Percentiles rank a stretch among this genome's conserved stretches.
Conservation (phyloP, 2,113 vertebrate species). For the Pongo pygmaeus region DNA sequence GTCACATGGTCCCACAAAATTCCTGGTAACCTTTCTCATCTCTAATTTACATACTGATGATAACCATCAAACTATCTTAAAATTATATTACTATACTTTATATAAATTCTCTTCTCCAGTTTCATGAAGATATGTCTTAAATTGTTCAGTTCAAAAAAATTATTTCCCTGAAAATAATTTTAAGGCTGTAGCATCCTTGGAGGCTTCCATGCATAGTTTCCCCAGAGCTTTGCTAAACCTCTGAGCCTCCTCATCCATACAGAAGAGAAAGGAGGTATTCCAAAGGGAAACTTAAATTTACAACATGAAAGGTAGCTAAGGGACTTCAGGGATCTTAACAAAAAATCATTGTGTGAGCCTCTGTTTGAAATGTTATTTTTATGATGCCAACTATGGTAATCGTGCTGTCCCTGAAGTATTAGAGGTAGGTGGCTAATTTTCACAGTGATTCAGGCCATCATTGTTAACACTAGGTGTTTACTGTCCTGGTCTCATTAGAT, state of each 20-base stretch:
- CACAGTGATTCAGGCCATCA: conserved; percentile 57
- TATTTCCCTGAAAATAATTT: background rate
- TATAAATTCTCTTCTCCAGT: background rate
- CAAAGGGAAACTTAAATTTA: conserved; percentile 12
- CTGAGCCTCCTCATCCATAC: background rate
- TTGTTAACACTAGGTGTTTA: conserved; percentile 56
- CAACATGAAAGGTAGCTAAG: background rate
- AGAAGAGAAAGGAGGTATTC: background rate
- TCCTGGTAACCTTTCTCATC: background rate
- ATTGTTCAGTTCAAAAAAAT: background rate
- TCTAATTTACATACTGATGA: background rate
- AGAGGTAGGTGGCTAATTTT: conserved; percentile 65
- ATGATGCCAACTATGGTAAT: conserved; percentile 63
- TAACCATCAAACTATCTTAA: background rate
- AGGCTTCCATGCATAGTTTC: background rate
- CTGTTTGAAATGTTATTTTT: conserved; percentile 64
- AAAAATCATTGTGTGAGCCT: conserved; percentile 49
- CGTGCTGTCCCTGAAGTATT: conserved; percentile 28
- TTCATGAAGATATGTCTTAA: background rate
- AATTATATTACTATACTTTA: background rate
- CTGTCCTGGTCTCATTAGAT: conserved; percentile 65
- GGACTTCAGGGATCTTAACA: conserved; percentile 32
- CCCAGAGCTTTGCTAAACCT: background rate
- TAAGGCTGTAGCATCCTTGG: background rate
- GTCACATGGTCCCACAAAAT: background rate